Base-by-base conservation (phyloP, 30 jellyfish, hydroid and myxozoan genomes). In the Phacellophora camtschatica region DNA sequence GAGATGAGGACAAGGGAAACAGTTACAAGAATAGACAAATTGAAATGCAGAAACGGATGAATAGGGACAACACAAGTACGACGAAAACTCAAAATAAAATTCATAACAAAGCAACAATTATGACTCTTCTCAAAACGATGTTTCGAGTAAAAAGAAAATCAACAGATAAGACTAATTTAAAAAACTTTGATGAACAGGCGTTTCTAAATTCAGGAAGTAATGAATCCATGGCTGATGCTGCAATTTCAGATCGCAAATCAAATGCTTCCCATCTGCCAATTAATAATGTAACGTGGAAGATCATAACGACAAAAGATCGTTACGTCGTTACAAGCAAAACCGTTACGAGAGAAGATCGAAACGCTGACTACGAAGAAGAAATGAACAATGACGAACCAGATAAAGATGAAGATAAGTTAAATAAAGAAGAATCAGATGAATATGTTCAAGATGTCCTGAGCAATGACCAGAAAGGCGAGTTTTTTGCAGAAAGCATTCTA, bases 401-500 rank as follows among this genome's bases (percentile, higher is more conserved):
- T 16, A 4, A n/a, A n/a, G 25, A 29, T 15, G 46, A 32, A 13
- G 71, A 74, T 35, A 27, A 32, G 4, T 23, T 18, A n/a, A 53
- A 16, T 58, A 55, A 50, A 6, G 83, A 42, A 13, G 77, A 64
- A 6, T 27, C 76, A 0, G 84, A 80, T 5, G 91, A 48, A 37
- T 80, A 63, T 27, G 5, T 80, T 32, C 68, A 80, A 51, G 91
- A 80, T 32, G 81, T 50, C 22, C 15, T 56, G 27, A 65, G 53
- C 22, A 58, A 43, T 12, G 66, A 36, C 66, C 12, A 36, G 24
- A 54, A 67, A 32, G 91, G 84, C 12, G 91, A 70, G 31, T 80
- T 43, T 51, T 80, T 30, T 22, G 62, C 58, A 5, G 79, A 84
- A 58, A 71, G 95, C 46, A 45, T 84, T 31, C 61, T 84, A 13